These are phyloP conservation scores for Drosophila mauritiana DNA, from an alignment of 1,140 invertebrate species.

Conservation along the genomic window DNA sequence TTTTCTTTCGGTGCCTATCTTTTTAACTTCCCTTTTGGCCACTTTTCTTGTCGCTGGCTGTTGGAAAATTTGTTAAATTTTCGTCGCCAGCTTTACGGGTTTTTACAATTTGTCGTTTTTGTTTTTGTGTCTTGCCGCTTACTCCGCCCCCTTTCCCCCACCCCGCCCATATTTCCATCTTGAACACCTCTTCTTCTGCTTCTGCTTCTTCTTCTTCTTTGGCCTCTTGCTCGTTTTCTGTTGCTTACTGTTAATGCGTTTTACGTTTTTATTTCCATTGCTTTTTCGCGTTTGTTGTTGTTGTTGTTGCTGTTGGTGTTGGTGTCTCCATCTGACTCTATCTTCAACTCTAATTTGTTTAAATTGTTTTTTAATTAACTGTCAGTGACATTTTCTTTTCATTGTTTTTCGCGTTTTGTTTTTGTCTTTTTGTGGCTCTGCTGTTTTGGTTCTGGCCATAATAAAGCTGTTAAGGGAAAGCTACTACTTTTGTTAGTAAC, in stretches of 20 bases:
- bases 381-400: slow-evolving; percentile 81
- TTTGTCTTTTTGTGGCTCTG: slow-evolving; percentile 11
- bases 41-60: slow-evolving; percentile 30
- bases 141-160: slow-evolving; percentile 16
- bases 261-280: slow-evolving; percentile 50
- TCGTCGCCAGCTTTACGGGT: slow-evolving; percentile 73
- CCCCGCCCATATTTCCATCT: slow-evolving; percentile 41
- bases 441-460: slow-evolving; percentile 42
- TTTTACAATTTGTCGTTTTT: slow-evolving; percentile 54
- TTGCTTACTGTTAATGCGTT: slow-evolving; percentile 62
- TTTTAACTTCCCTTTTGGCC: slow-evolving; percentile 13
- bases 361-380: slow-evolving; percentile 83
- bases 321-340: slow-evolving; percentile 40
- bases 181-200: background rate
- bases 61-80: slow-evolving; percentile 77
- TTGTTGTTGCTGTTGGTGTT: slow-evolving; percentile 12
- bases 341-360: slow-evolving; percentile 80
- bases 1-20: slow-evolving; percentile 9
- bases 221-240: background rate
- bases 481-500: slow-evolving; percentile 19
- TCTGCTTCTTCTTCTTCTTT: too few relatives aligned
- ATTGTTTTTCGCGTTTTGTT: slow-evolving; percentile 56
- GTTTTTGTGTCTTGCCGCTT: slow-evolving; percentile 34
- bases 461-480: slow-evolving; percentile 76
- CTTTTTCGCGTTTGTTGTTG: slow-evolving; percentile 15